Percentiles rank a stretch among this genome's conserved stretches.
Conservation (phyloP, 2,797 vertebrate species). For the Potorous gilbertii region DNA sequence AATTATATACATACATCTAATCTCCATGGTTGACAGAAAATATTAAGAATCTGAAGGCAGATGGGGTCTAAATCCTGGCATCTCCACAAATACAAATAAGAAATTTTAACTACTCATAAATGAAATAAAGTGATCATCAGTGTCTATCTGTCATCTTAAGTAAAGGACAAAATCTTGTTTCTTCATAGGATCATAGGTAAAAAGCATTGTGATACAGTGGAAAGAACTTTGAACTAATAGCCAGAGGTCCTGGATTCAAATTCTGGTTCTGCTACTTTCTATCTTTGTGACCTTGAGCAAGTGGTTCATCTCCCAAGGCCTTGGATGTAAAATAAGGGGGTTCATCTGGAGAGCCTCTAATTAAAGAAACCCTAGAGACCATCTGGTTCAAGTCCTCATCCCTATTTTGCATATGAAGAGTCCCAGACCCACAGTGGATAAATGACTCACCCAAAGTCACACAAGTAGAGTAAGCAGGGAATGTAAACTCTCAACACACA, state of each 20-base stretch:
- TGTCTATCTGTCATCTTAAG: not conserved
- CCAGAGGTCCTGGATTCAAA: not conserved
- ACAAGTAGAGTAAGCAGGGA: not conserved
- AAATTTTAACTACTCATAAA: not conserved
- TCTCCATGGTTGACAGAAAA: not conserved
- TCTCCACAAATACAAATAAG: not conserved
- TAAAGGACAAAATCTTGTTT: not conserved
- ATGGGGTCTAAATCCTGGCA: not conserved
- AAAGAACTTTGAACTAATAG: not conserved
- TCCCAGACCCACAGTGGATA: not conserved
- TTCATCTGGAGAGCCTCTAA: not conserved
- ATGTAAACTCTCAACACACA: not conserved
- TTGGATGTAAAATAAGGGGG: not conserved
- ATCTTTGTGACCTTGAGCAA: not conserved
- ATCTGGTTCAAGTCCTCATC: not conserved
- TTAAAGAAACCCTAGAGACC: not conserved
- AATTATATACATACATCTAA: not conserved
- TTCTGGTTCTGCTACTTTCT: not conserved
- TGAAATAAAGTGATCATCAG: not conserved
- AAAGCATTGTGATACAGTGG: not conserved
- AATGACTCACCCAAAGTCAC: not conserved
- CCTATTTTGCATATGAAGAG: not conserved
- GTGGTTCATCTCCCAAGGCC: not conserved
- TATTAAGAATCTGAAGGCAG: not conserved
- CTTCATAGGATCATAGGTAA: not conserved